Evolutionary conservation across 2,113 vertebrate genomes (phyloP), one percentile per base, ranked within the genome.

Genomic region (Clupea harengus): DNA sequence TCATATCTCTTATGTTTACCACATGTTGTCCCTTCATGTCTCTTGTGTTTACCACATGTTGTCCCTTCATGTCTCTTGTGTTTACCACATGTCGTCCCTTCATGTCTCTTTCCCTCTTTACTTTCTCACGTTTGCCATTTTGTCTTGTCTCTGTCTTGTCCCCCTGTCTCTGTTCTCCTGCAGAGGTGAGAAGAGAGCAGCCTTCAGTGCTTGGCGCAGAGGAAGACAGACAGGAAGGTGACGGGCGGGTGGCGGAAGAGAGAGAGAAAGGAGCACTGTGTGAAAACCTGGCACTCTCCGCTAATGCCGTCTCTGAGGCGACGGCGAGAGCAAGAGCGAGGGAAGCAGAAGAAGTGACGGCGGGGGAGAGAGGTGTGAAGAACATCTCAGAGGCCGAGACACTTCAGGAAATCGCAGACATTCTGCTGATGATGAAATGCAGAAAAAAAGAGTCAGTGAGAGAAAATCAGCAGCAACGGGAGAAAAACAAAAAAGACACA

Each of bases 381-480:
- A 46, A 49, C 85, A 57, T 57, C 67, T 88, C 88, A 67, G 86
- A 89, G 80, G 87, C 81, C 0, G 80, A 87, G 78, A 91, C 81
- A 80, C 89, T 93, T 60, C 84, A 92, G 47, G 89, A 94, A 81
- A 91, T 92, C 50, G 91, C 91, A 3, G 86, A 92, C 88, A 91
- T 93, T 89, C 90, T 94, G 87, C 90, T 93, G 67, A 88, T 92
- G 88, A 80, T 94, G 81, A 93, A 90, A 81, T 88, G 91, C 54
- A 92, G 67, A 84, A 86, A 85, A 49, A 72, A 67, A 86, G 45
- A 75, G 82, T 6, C 44, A 83, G 82, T 85, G 22, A 84, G 8
- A 2, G 49, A 2, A 6, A 60, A 28, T 28, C 15, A 46, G 20
- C 28, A 50, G 82, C 17, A 39, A n/a, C 60, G 4, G 3, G 60